phyloP scores from a whole-genome alignment of 2,888 invertebrate genomes.

The Mechanitis messenoides region DNA sequence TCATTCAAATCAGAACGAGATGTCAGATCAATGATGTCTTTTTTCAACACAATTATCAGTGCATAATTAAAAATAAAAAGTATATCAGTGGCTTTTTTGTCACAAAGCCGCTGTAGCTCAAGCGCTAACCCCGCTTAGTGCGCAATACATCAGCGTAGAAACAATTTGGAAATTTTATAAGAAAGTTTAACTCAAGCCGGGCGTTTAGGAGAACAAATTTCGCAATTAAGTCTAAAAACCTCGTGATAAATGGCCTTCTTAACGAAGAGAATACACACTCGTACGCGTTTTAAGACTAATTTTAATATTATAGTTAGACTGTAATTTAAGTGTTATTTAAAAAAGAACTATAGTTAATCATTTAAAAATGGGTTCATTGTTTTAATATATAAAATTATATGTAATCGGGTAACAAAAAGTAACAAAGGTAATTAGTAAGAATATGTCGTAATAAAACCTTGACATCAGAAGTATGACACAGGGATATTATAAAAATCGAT shows the following conservation, averaged over 20 bases:
- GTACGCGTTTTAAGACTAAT: background rate
- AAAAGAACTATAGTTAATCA: background rate
- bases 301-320: background rate
- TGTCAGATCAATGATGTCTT: too few relatives aligned
- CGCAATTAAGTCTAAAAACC: slow-evolving; percentile 31
- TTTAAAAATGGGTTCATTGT: too few relatives aligned
- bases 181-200: slow-evolving; percentile 19
- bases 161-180: slow-evolving; percentile 27
- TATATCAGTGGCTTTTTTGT: background rate
- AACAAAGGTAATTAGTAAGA: too few relatives aligned
- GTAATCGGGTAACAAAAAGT: too few relatives aligned
- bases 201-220: slow-evolving; percentile 27
- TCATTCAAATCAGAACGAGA: too few relatives aligned
- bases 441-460: too few relatives aligned
- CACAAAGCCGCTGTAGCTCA: slow-evolving; percentile 1
- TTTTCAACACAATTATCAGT: too few relatives aligned
- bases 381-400: too few relatives aligned
- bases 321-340: too few relatives aligned
- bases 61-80: background rate
- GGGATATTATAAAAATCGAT: too few relatives aligned
- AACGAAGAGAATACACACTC: slow-evolving; percentile 24
- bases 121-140: slow-evolving; percentile 12
- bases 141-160: slow-evolving; percentile 18
- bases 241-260: slow-evolving; percentile 28
- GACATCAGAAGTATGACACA: background rate